Base-by-base conservation (phyloP, 2,888 invertebrate genomes). In the Boloria euphrosyne region DNA sequence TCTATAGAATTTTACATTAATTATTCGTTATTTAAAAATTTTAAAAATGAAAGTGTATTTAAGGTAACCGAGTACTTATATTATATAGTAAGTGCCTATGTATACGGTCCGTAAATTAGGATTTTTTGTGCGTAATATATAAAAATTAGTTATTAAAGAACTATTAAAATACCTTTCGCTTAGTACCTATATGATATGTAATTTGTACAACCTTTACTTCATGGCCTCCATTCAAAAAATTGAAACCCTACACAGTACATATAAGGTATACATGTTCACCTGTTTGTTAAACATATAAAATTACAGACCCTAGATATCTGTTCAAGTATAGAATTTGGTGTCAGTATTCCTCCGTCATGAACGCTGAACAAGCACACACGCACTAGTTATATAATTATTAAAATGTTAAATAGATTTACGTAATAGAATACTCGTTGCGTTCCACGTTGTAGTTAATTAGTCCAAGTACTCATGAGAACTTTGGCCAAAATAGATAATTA, bases 371-470 rank as follows among this genome's bases (percentile, higher is more conserved):
- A 69, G 69, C 69, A 68, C 59, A 52, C 58, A 59, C 58, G 64
- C 53, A 62, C 69, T 61, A 71, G 68, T 80, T 79, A 80, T 77
- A 77, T 79, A 79, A 76, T 71, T 53, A 62, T 66, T 71, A 72
- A 74, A 68, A 68, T 68, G 73, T 62, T 66, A 62, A 73, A 68
- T 62, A 65, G 60, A 53, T 71, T 75, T 75, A 78, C 78, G 78
- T 82, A 79, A 81, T 74, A 68, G 62, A 69, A 73, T 75, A 74
- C 52, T 13, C 58, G 52, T 71, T 73, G 73, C 81, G 84, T 84
- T 78, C 82, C 85, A 83, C 76, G 76, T 66, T 65, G 63, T 84
- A 80, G 75, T 67, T 78, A 86, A 83, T 80, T 83, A 82, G 84
- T 78, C 73, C 76, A 74, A 75, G 72, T 73, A 73, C 70, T 75